phyloP scores from a whole-genome alignment of 2,113 vertebrate genomes.

The Sialia sialis region DNA sequence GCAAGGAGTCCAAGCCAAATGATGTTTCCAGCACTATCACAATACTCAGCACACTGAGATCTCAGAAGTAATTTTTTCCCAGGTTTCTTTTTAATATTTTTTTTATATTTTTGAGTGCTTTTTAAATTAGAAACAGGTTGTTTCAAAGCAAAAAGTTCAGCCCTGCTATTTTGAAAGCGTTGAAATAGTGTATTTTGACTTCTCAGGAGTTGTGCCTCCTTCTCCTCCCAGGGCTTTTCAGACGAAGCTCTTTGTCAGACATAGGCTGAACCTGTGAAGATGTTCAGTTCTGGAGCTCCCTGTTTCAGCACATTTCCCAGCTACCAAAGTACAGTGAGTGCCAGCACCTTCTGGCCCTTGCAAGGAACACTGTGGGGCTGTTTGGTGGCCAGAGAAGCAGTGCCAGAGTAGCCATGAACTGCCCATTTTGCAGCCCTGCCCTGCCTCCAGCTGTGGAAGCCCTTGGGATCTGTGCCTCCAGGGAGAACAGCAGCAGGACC shows the following conservation, averaged over 20 bases:
- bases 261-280: background rate
- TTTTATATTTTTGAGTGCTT: background rate
- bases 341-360: background rate
- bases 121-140: background rate
- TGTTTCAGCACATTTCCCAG: background rate
- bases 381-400: background rate
- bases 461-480: background rate
- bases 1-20: background rate
- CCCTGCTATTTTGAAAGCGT: background rate
- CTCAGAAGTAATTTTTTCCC: background rate
- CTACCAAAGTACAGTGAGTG: accelerated
- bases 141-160: background rate
- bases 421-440: background rate
- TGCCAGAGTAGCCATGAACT: background rate
- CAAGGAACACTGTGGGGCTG: accelerated
- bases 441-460: background rate
- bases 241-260: background rate
- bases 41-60: background rate
- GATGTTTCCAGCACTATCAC: background rate
- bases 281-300: background rate
- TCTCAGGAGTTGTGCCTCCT: background rate
- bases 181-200: background rate
- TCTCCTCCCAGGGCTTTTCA: background rate
- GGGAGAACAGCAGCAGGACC: background rate
- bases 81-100: background rate